phyloP scores from a whole-genome alignment of 2,113 vertebrate genomes.

The Corythoichthys haematopterus region DNA sequence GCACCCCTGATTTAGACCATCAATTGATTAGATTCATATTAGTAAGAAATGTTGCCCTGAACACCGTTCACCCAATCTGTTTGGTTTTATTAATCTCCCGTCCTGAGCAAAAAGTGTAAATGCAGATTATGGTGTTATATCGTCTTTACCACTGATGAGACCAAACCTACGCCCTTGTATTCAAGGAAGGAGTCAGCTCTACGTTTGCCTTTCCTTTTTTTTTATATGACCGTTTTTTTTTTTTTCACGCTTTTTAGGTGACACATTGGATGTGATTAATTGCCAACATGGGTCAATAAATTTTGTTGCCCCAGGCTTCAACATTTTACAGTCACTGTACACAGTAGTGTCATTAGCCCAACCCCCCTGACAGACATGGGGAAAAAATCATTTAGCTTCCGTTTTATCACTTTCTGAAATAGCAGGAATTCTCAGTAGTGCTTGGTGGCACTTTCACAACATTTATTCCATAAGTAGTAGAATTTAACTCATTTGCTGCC shows the following conservation, averaged over 20 bases:
- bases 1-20: no score
- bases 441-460: conserved; percentile 4
- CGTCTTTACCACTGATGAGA: no score
- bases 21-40: no score
- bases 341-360: conserved; percentile 61
- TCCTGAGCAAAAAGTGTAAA: no score
- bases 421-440: conserved; percentile 29
- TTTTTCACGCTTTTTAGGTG: conserved; percentile 42
- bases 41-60: no score
- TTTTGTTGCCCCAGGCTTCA: conserved; percentile 61
- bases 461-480: conserved; percentile 11
- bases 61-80: no score
- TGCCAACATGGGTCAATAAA: conserved; percentile 64
- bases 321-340: conserved; percentile 56
- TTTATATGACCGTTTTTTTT: conserved; percentile 58
- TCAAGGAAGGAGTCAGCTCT: conserved; percentile 45
- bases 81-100: no score
- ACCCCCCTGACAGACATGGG: conserved; percentile 59
- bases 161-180: no score
- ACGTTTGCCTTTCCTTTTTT: conserved; percentile 54
- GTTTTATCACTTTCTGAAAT: conserved; percentile 40
- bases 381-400: conserved; percentile 38
- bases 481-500: no score
- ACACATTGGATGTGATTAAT: conserved; percentile 67
- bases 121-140: no score